Base-by-base conservation (phyloP, 2,888 invertebrate genomes). In the Linnaemya tessellans region DNA sequence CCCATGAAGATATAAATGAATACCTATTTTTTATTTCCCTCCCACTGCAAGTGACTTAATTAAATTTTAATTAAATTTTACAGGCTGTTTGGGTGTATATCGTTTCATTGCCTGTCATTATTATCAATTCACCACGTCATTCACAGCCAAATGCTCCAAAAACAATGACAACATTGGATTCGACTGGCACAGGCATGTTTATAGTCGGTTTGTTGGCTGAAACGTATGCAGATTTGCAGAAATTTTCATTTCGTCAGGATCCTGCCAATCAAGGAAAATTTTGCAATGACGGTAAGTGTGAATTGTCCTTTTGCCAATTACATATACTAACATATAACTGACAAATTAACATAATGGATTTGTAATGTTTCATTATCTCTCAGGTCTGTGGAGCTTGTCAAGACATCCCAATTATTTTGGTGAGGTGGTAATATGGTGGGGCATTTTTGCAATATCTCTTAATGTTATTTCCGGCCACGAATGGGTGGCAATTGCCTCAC, bases 401-500 rank as follows among this genome's bases (percentile, higher is more conserved):
- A 94, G 98, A 84, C 98, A 98, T 93, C 98, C 98, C 0, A 98
- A 98, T 92, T 98, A 98, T 91, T 98, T 98, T 91, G 98, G 98
- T 0, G 98, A 98, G 93, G 97, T 98, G 13, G 94, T 97, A 0
- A 94, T 98, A 18, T 98, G 98, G 98, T 97, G 98, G 96, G 98
- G 98, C 4, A 96, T 98, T 89, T 98, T 98, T 91, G 95, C 97
- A 71, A 96, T 98, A 91, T 97, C 97, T 0, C 92, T 97, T 46
- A 97, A 97, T 91, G 96, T 98, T 20, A 95, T 98, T 88, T 95
- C 96, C 89, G 97, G 97, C 20, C 93, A 95, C 43, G 97, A 98
- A 93, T 98, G 97, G 96, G 94, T 97, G 35, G 97, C 96, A 11
- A 91, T 91, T 88, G 94, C 97, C 88, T 97, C 97, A 18, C 98